Evolutionary conservation across 2,113 vertebrate genomes (phyloP).

Genomic region (Gallinago undulata): DNA sequence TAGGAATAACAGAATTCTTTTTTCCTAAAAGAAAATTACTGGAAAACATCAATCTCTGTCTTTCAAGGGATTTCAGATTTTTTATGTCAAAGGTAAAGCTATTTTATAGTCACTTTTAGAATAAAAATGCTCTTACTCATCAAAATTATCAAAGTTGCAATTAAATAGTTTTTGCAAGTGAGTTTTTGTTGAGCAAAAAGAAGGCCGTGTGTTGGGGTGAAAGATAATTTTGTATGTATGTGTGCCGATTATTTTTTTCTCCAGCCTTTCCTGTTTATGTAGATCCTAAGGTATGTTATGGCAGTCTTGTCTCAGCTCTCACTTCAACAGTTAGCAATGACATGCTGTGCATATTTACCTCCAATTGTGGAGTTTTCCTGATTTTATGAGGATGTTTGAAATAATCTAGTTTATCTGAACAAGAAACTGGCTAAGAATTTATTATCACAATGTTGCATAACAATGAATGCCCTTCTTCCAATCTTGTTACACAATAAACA

Average conservation of each 20-base stretch:
- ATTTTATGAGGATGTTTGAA: not conserved
- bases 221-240: not conserved
- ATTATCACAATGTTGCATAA: not conserved
- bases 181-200: not conserved
- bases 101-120: not conserved
- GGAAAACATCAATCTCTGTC: not conserved
- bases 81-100: not conserved
- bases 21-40: not conserved
- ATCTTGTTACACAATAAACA: not conserved
- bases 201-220: fast-evolving
- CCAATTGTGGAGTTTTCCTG: not conserved
- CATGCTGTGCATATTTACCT: not conserved
- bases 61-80: not conserved
- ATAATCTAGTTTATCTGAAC: not conserved
- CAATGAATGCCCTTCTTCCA: not conserved
- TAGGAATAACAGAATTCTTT: not conserved
- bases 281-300: not conserved
- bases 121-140: not conserved
- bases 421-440: not conserved
- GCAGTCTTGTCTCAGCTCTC: not conserved
- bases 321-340: fast-evolving
- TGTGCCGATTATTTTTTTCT: not conserved
- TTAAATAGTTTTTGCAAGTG: not conserved
- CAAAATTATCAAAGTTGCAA: not conserved
- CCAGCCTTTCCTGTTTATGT: not conserved